A percentile compares a stretch with the other conserved stretches of the same genome.
Evolutionary conservation across 2,113 vertebrate genomes (phyloP).

Genomic region (Takifugu bimaculatus): DNA sequence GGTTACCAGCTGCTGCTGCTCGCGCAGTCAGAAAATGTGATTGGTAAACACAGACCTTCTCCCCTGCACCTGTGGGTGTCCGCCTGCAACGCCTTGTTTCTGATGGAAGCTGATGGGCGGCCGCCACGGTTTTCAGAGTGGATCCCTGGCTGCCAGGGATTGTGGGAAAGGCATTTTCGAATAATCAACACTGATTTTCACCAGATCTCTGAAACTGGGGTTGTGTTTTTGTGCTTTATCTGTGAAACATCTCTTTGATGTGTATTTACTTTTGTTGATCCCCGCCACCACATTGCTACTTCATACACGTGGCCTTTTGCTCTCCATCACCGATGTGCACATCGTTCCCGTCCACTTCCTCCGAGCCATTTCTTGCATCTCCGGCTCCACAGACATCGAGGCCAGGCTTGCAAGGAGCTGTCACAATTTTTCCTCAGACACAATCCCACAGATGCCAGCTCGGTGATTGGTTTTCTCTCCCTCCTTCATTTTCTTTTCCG

Average conservation of each 20-base stretch:
- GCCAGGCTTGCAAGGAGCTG: slow-evolving; percentile 13
- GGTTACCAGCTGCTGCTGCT: slow-evolving; percentile 39
- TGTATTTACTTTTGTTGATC: not conserved
- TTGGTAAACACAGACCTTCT: slow-evolving; percentile 20
- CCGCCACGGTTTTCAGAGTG: not conserved
- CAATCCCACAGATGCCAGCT: slow-evolving; percentile 21
- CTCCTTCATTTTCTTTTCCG: slow-evolving; percentile 6
- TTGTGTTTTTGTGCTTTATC: not conserved
- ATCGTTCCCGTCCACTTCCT: not conserved
- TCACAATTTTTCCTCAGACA: slow-evolving; percentile 19
- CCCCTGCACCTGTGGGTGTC: slow-evolving; percentile 7
- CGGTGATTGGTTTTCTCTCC: not conserved
- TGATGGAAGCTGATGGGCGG: slow-evolving; percentile 19
- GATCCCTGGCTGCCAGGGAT: not conserved
- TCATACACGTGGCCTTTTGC: slow-evolving; percentile 1
- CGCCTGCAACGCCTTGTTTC: slow-evolving; percentile 17
- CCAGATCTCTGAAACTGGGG: not conserved
- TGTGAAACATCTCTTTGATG: not conserved
- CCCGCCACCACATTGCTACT: not conserved
- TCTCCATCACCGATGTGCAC: slow-evolving; percentile 11
- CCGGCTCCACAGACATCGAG: slow-evolving; percentile 10
- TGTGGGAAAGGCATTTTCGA: not conserved
- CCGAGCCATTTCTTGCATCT: slow-evolving; percentile 22
- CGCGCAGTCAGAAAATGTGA: slow-evolving; percentile 27
- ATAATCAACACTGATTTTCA: no score